These are phyloP conservation scores for Montipora efflorescens DNA, from an alignment of 64 coral and sea anemone species.

Conservation along the genomic window DNA sequence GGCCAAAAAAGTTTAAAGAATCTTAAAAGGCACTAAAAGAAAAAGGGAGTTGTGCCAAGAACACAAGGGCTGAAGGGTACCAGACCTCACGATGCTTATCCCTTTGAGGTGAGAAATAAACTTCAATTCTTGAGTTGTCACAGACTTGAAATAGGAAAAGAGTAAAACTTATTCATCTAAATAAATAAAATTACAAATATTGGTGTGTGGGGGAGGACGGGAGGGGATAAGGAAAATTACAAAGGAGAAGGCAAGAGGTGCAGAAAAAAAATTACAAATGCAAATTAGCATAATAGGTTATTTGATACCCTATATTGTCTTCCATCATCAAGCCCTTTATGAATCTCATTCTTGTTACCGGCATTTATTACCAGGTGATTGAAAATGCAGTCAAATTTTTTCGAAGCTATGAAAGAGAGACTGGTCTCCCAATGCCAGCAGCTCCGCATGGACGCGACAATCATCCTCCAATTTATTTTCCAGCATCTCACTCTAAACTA, in stretches of 20 bases:
- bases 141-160: not conserved
- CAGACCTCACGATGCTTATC: constrained; percentile 4
- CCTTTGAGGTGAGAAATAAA: constrained; percentile 5
- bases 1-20: constrained; percentile 1
- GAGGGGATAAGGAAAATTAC: not conserved
- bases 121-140: not conserved
- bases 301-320: not conserved
- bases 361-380: not conserved
- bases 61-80: constrained; percentile 2
- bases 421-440: not conserved
- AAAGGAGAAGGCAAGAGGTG: too few species aligned
- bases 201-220: not conserved
- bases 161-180: not conserved
- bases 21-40: constrained; percentile 10
- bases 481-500: not conserved
- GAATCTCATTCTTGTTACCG: not conserved
- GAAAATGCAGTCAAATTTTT: not conserved
- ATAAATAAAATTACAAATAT: not conserved
- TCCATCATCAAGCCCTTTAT: not conserved
- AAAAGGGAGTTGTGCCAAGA: not conserved
- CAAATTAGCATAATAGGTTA: too few species aligned
- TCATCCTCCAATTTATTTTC: not conserved
- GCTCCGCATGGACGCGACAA: not conserved
- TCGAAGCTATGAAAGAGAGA: not conserved
- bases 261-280: too few species aligned